A percentile compares a stretch with the other conserved stretches of the same genome.
Evolutionary conservation across 1,140 invertebrate genomes (phyloP).

Genomic region (Halyomorpha halys): DNA sequence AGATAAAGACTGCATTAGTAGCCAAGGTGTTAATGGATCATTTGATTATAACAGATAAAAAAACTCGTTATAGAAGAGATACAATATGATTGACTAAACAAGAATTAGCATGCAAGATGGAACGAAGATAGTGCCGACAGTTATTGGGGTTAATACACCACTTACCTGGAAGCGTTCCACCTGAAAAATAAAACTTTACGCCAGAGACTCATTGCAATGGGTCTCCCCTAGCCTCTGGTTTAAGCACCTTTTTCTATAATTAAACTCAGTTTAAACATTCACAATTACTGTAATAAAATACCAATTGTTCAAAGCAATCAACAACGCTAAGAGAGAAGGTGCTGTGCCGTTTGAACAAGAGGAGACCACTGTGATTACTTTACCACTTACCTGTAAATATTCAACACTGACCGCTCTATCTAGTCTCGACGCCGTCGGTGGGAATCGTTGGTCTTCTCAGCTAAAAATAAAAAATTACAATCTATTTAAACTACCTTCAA

Average conservation of each 20-base stretch:
- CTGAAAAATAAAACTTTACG: constrained; percentile 12
- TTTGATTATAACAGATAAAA: too few species aligned
- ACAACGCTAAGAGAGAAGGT: neutral
- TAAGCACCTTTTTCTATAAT: constrained; percentile 2
- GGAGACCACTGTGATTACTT: neutral
- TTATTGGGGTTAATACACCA: neutral
- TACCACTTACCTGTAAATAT: constrained; percentile 25
- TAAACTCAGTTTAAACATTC: too few species aligned
- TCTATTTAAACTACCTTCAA: too few species aligned
- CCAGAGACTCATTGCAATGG: neutral
- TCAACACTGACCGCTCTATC: constrained; percentile 22
- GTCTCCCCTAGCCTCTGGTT: neutral
- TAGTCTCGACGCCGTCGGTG: constrained; percentile 22
- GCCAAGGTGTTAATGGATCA: too few species aligned
- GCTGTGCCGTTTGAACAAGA: constrained; percentile 4
- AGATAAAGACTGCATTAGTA: too few species aligned
- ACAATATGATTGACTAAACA: too few species aligned
- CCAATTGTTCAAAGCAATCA: neutral
- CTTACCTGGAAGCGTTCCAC: constrained; percentile 11
- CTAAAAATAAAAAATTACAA: constrained; percentile 17
- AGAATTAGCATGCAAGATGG: too few species aligned
- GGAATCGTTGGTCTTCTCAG: constrained; percentile 14
- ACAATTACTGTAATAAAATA: too few species aligned
- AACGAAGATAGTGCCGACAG: neutral
- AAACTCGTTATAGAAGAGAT: too few species aligned